phyloP scores from a whole-genome alignment of 2,113 vertebrate genomes.

The Sminthopsis crassicaudata region DNA sequence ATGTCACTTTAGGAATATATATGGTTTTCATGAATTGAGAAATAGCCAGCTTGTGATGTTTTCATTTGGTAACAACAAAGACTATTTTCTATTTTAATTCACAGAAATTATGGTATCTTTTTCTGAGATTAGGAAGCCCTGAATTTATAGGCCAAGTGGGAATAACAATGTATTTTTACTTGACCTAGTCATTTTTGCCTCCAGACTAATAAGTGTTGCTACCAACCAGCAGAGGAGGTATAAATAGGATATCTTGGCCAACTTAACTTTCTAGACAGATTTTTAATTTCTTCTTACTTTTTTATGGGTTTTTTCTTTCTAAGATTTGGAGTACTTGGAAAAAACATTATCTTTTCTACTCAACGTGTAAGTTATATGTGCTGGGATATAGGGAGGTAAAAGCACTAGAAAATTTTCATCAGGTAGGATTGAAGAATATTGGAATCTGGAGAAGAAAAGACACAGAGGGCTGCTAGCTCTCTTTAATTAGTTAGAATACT shows the following conservation, averaged over 20 bases:
- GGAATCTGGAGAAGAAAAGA: background rate
- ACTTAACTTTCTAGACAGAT: background rate
- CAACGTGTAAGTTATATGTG: background rate
- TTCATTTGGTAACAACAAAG: background rate
- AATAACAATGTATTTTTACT: background rate
- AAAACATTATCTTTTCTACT: background rate
- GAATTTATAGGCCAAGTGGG: background rate
- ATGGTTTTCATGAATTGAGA: background rate
- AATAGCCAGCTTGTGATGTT: background rate
- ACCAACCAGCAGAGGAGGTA: background rate
- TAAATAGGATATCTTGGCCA: background rate
- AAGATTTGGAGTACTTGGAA: background rate
- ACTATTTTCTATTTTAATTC: background rate
- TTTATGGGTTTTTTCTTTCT: background rate
- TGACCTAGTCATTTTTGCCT: background rate
- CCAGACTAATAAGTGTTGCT: background rate
- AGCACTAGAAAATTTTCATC: background rate
- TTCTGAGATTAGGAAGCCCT: background rate
- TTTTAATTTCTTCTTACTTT: background rate
- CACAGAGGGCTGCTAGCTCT: background rate
- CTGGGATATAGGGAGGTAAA: background rate
- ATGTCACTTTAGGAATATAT: background rate
- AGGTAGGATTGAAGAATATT: background rate
- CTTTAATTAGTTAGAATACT: background rate
- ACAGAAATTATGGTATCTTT: background rate